Evolutionary conservation across 37 sponge, comb jelly and placozoan species (phyloP).

Genomic region (Aplysina aerophoba): DNA sequence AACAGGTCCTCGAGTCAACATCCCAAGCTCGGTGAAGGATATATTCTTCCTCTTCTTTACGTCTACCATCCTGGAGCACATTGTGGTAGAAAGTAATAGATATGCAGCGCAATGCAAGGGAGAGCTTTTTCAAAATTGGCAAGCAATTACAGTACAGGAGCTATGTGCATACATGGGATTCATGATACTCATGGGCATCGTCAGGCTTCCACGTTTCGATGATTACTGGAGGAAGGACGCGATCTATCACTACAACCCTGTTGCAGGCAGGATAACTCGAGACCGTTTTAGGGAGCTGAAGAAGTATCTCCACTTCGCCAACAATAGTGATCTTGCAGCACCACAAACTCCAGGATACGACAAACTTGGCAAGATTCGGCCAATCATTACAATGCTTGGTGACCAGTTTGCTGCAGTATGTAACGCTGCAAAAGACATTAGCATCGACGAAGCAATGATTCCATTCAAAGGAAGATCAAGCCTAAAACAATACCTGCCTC

Average conservation of each 20-base stretch:
- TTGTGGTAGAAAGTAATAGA: constrained; percentile 27
- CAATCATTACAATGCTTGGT: constrained; percentile 4
- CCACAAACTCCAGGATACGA: constrained; percentile 31
- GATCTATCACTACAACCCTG: constrained; percentile 44
- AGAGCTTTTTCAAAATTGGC: constrained; percentile 16
- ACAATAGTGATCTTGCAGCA: constrained; percentile 35
- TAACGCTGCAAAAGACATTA: not conserved
- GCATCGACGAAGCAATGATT: constrained; percentile 55
- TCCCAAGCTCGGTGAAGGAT: too few species aligned
- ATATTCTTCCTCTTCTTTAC: not conserved
- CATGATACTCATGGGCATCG: constrained; percentile 43
- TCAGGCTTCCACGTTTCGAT: constrained; percentile 7
- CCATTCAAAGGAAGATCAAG: constrained; percentile 40
- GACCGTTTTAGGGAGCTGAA: constrained; percentile 38
- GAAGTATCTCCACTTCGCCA: constrained; percentile 39
- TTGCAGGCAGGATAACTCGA: constrained; percentile 35
- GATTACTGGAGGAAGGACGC: constrained; percentile 47
- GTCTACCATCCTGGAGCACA: not conserved
- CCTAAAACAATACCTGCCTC: constrained; percentile 54
- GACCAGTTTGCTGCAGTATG: not conserved
- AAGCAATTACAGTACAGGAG: constrained; percentile 26
- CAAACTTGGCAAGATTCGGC: constrained; percentile 34
- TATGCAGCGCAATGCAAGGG: constrained; percentile 35
- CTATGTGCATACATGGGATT: constrained; percentile 40
- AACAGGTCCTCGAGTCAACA: too few species aligned